Evolutionary conservation across 2,113 vertebrate genomes (phyloP), one percentile per base, ranked within the genome.

Genomic region (Cheirogaleus medius): DNA sequence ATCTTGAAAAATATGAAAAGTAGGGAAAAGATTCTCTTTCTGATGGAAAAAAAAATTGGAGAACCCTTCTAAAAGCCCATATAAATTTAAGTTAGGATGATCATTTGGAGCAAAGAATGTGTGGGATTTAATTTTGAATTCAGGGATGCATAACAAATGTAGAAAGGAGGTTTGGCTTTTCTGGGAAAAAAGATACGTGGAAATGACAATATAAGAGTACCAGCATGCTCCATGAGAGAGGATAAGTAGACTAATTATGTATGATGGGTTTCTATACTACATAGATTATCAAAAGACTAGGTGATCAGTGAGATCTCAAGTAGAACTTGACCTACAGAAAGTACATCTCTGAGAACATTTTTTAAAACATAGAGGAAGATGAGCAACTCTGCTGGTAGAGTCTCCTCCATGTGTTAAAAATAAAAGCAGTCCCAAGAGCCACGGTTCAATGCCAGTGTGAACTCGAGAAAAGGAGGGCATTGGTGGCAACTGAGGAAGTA

Each of bases 41-140:
- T 71, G 12, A 44, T 80, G 27, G 39, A 9, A 64, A 94, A 52
- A 54, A 93, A 42, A 54, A 34, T 11, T 34, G n/a, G 56, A 21
- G 17, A 14, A 34, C 1, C 18, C 69, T 91, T 92, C 44, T 13
- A 13, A 94, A 92, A 94, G 54, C 1, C 66, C 34, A 78, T 39
- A 37, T 58, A 64, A 47, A 85, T 90, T 83, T 80, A 81, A 73
- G 63, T 64, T 76, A 82, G 71, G 82, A 96, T 21, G 10, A 4
- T 85, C 34, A 85, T 25, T 85, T 73, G 14, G 34, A 93, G 14
- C 23, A 54, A 90, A 85, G 27, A 60, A 71, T 82, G 58, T 34
- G 32, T 74, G 25, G 39, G 39, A 12, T 68, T 93, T 85, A 81
- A 68, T 71, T 83, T 74, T 96, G 49, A 95, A 87, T 85, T 92